These are phyloP conservation scores for Dascillus cervinus DNA, from an alignment of 2,888 invertebrate genomes.

Conservation along the genomic window DNA sequence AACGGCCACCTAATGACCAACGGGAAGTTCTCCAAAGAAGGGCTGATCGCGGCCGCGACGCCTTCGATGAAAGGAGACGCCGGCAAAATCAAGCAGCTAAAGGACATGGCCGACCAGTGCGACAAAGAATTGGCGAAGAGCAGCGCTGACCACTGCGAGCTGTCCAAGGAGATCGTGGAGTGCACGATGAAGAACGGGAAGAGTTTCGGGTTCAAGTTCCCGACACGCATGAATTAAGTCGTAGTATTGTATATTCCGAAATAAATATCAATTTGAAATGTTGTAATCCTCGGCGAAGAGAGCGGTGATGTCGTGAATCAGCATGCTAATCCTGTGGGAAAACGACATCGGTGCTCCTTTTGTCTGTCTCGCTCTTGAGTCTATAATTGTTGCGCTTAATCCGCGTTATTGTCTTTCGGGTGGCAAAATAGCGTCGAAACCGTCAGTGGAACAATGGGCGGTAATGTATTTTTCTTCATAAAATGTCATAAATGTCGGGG, in stretches of 20 bases:
- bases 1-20: constrained; percentile 31
- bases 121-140: constrained; percentile 27
- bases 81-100: constrained; percentile 26
- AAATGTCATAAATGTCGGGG: constrained; percentile 27
- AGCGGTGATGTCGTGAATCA: constrained; percentile 35
- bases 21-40: constrained; percentile 32
- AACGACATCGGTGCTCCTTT: constrained; percentile 34
- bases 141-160: constrained; percentile 26
- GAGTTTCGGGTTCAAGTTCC: constrained; percentile 20
- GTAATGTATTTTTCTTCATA: constrained; percentile 27
- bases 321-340: constrained; percentile 42
- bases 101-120: constrained; percentile 29
- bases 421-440: constrained; percentile 36
- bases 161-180: constrained; percentile 27
- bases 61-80: constrained; percentile 28
- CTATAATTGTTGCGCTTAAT: constrained; percentile 42
- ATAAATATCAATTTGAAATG: constrained; percentile 13
- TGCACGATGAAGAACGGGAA: constrained; percentile 29
- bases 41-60: constrained; percentile 28
- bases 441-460: constrained; percentile 36
- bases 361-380: constrained; percentile 23
- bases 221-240: too few species aligned
- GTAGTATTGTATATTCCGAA: too few species aligned
- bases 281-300: constrained; percentile 13
- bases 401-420: constrained; percentile 40